A percentile compares a stretch with the other conserved stretches of the same genome.
These are phyloP conservation scores for Peromyscus polionotus DNA, from an alignment of 2,113 vertebrate species.

Conservation along the genomic window DNA sequence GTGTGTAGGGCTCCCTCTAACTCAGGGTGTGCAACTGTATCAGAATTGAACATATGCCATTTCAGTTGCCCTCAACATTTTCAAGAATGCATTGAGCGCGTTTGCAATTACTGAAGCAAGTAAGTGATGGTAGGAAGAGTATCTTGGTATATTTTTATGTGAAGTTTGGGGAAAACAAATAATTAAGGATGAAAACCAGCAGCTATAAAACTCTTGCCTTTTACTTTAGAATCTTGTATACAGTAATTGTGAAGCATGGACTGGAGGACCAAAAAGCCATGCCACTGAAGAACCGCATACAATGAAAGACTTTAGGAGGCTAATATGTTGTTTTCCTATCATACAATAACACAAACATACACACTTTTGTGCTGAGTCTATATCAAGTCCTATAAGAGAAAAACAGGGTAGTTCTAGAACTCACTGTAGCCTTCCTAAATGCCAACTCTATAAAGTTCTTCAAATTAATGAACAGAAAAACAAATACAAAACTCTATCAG, in stretches of 20 bases:
- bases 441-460: not conserved
- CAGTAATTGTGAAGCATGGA: not conserved
- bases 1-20: not conserved
- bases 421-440: not conserved
- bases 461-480: not conserved
- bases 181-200: not conserved
- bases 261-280: not conserved
- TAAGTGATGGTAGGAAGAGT: not conserved
- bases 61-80: not conserved
- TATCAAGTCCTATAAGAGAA: not conserved
- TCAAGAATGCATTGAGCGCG: rapidly evolving
- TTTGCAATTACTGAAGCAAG: not conserved
- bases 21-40: not conserved
- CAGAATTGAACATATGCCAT: not conserved
- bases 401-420: not conserved
- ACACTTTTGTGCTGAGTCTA: not conserved
- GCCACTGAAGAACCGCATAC: not conserved
- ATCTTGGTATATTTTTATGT: not conserved
- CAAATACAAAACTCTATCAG: not conserved
- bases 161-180: not conserved
- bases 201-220: not conserved
- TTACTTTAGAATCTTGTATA: constrained; percentile 16
- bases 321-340: not conserved
- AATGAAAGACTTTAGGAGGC: rapidly evolving
- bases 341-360: not conserved